Conservation (phyloP, 2,113 vertebrate species). For the Microtus montanus region DNA sequence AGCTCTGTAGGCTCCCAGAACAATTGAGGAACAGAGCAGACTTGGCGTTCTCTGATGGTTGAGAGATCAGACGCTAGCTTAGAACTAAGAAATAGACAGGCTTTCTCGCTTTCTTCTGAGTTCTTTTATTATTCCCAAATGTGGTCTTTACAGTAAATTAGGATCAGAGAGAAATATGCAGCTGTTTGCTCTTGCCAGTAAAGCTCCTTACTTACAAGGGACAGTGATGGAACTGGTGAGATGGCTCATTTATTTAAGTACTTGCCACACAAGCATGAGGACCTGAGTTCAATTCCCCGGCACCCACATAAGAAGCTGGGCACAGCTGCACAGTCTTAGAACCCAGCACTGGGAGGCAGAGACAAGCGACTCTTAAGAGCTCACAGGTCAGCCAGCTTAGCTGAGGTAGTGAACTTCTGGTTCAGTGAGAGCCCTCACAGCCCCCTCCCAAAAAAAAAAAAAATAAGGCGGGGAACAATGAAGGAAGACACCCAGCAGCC, state of each 20-base stretch:
- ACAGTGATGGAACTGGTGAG: neutral
- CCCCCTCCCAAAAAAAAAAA: neutral
- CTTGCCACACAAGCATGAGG: too few relatives aligned
- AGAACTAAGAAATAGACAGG: too few relatives aligned
- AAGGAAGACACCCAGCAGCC: neutral
- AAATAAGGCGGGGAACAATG: neutral
- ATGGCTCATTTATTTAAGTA: neutral
- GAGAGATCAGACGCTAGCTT: too few relatives aligned
- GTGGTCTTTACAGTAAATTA: conserved; percentile 22
- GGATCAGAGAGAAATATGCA: neutral
- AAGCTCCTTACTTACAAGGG: neutral
- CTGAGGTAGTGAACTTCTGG: neutral
- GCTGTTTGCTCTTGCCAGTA: neutral
- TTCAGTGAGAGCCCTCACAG: neutral
- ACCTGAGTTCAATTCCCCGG: too few relatives aligned
- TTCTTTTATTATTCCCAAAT: conserved; percentile 51
- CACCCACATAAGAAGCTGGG: too few relatives aligned
- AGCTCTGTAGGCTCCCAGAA: neutral
- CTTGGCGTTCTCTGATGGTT: neutral
- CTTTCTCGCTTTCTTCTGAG: neutral
- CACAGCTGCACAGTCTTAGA: neutral
- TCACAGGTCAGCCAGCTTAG: neutral
- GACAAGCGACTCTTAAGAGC: neutral
- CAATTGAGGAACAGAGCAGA: neutral
- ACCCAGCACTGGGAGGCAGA: neutral